A percentile compares a stretch with the other conserved stretches of the same genome.
phyloP scores from a whole-genome alignment of 2,797 vertebrate genomes.

The Heteromormyrus szaboi region DNA sequence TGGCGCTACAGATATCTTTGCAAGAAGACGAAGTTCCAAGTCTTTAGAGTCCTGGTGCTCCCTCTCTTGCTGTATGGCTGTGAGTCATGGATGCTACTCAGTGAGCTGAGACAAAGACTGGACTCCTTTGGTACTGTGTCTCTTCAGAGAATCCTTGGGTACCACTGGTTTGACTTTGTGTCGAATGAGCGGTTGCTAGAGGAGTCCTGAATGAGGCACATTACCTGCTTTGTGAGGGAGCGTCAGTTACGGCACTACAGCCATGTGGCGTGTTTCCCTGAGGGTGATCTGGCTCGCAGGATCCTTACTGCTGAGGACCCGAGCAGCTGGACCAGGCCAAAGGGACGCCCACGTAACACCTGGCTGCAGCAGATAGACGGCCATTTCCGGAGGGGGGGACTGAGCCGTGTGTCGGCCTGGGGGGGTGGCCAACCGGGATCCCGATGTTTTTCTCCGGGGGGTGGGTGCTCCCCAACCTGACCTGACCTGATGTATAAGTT shows the following conservation, averaged over 20 bases:
- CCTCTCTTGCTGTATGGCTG: not conserved
- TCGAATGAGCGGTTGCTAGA: not conserved
- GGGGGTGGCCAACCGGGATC: no score
- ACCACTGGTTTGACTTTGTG: not conserved
- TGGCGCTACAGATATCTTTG: not conserved
- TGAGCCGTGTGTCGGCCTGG: no score
- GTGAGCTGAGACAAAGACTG: not conserved
- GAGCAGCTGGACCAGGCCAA: not conserved
- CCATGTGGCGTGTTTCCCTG: not conserved
- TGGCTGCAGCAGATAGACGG: no score
- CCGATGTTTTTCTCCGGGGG: no score
- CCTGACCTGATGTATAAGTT: not conserved
- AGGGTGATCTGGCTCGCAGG: not conserved
- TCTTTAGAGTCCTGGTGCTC: not conserved
- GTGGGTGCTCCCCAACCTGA: not conserved
- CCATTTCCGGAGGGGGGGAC: no score
- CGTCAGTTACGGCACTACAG: not conserved
- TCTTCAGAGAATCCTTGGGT: not conserved
- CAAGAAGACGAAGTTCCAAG: not conserved
- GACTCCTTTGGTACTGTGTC: not conserved
- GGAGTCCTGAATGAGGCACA: no score
- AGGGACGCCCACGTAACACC: no score
- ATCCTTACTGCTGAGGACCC: not conserved
- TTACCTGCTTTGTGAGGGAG: no score
- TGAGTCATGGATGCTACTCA: not conserved